Conservation (phyloP, 2,113 vertebrate genomes). For the Polypterus senegalus region DNA sequence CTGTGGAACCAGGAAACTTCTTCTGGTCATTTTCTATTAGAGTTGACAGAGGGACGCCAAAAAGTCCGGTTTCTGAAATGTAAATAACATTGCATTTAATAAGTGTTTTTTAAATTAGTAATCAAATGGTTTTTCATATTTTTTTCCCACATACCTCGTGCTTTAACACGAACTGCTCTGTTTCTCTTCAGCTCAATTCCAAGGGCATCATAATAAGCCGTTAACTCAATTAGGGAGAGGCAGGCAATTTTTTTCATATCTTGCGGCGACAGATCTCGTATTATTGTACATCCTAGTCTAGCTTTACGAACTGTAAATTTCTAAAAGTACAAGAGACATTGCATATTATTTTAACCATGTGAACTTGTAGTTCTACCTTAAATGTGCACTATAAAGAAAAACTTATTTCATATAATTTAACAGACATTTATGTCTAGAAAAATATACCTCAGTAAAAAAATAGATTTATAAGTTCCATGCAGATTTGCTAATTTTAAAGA, state of each 20-base stretch:
- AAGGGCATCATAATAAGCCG: slow-evolving; percentile 66
- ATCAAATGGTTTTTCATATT: no score
- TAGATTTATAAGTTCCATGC: no score
- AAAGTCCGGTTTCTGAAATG: slow-evolving; percentile 69
- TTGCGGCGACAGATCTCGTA: slow-evolving; percentile 65
- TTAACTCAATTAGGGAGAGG: slow-evolving; percentile 69
- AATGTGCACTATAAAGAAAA: not conserved
- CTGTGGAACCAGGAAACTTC: slow-evolving; percentile 68
- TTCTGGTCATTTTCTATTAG: slow-evolving; percentile 80
- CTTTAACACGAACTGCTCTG: slow-evolving; percentile 51
- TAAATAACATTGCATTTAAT: not conserved
- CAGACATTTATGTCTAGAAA: no score
- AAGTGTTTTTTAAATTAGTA: not conserved
- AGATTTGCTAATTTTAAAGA: no score
- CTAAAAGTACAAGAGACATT: slow-evolving; percentile 32
- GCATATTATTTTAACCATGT: no score
- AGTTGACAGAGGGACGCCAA: slow-evolving; percentile 68
- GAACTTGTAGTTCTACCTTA: no score
- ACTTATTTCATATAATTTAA: not conserved
- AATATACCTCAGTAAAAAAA: no score
- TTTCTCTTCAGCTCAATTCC: slow-evolving; percentile 71
- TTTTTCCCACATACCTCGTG: slow-evolving; percentile 47
- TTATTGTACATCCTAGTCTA: slow-evolving; percentile 59
- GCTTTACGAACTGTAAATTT: slow-evolving; percentile 57
- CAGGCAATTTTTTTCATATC: slow-evolving; percentile 78